Base-by-base conservation (phyloP, 2,888 invertebrate species). In the Harmothoe impar region DNA sequence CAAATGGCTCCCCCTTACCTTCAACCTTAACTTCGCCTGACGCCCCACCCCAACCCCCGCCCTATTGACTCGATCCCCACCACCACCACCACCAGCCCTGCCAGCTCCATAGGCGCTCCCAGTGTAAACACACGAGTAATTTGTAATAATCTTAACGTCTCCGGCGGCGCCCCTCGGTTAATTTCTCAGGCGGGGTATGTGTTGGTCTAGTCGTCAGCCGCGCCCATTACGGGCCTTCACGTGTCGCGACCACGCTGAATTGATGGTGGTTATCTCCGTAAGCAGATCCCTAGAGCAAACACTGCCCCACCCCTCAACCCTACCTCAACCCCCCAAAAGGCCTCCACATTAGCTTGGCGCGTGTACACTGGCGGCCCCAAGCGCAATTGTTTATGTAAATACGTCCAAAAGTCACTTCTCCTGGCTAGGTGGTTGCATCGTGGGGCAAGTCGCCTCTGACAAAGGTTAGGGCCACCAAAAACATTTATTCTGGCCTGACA, bases 311-410 rank as follows among this genome's bases (percentile, higher is more conserved):
- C 43, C 10, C 43, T 43, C 43, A 43, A 10, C 43, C 43, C 43
- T 43, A 43, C 43, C 23, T 62, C 62, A 62, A 62, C n/a, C 23
- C 62, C 62, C 23, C 3, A 20, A n/a, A 62, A 20, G 62, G 20
- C 62, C 62, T 43, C 43, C 23, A 62, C 62, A 62, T 7, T 62
- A 15, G 15, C 62, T 62, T 20, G 72, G 72, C 72, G 29, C 72
- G 72, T 15, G 31, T 25, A 25, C 29, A 72, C 72, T n/a, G 62
- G 62, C n/a, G 62, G 72, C 25, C 72, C 72, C 29, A 72, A 72
- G 72, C 62, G 62, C 72, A n/a, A 72, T 72, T n/a, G 72, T 72
- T 72, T 72, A 72, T 72, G 72, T 72, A 72, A 72, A 72, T 72
- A 72, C 72, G 15, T 29, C 29, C 72, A 72, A 72, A 72, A 72